A percentile compares a stretch with the other conserved stretches of the same genome.
Evolutionary conservation across 2,113 vertebrate genomes (phyloP).

Genomic region (Rhabdomys dilectus): DNA sequence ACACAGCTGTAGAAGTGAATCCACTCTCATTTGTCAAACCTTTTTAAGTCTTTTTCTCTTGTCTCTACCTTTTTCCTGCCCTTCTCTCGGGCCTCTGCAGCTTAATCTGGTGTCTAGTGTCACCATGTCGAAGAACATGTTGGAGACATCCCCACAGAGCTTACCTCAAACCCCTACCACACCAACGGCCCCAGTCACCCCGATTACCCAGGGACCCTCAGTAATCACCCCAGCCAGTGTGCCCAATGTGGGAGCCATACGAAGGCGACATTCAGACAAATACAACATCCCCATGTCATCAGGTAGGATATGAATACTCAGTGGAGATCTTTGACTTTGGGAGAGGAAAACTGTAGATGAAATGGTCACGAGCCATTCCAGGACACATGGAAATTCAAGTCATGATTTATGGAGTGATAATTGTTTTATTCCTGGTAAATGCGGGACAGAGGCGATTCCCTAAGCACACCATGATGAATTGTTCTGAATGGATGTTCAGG

Average conservation of each 20-base stretch:
- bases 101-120: conserved; percentile 99
- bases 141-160: conserved; percentile 97
- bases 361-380: conserved; percentile 70
- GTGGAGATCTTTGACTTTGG: conserved; percentile 78
- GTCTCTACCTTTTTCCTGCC: conserved; percentile 82
- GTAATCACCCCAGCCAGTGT: conserved; percentile 98
- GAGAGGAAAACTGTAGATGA: conserved; percentile 67
- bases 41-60: conserved; percentile 89
- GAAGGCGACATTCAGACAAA: conserved; percentile 99
- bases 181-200: conserved; percentile 97
- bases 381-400: conserved; percentile 63
- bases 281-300: conserved; percentile 99
- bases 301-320: conserved; percentile 90
- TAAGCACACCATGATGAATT: conserved; percentile 74
- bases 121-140: conserved; percentile 99
- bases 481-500: conserved; percentile 70
- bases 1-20: conserved; percentile 95
- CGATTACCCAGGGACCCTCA: conserved; percentile 98
- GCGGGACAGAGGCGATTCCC: conserved; percentile 70
- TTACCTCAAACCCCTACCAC: conserved; percentile 99
- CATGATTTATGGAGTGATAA: conserved; percentile 79
- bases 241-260: conserved; percentile 98
- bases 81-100: conserved; percentile 89
- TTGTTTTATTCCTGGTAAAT: conserved; percentile 80
- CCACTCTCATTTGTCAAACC: conserved; percentile 93